phyloP scores from a whole-genome alignment of 2,888 invertebrate species.

The Thelaira solivaga region DNA sequence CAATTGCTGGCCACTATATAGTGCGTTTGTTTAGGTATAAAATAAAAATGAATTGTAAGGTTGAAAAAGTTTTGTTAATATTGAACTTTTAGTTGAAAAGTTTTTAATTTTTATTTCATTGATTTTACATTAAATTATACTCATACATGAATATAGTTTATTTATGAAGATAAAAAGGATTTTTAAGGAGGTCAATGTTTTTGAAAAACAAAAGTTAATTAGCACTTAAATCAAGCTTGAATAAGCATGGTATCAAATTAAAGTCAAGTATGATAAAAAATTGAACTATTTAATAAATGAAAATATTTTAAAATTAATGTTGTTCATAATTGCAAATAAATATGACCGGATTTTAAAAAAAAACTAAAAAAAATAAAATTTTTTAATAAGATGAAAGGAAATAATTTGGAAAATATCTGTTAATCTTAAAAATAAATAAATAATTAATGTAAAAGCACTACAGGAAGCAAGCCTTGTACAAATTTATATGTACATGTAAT shows the following conservation, averaged over 20 bases:
- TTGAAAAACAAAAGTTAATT: not conserved
- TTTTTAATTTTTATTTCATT: not conserved
- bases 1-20: too few relatives aligned
- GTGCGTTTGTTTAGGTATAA: too few relatives aligned
- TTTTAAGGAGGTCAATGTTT: slow-evolving; percentile 15
- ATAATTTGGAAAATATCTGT: too few relatives aligned
- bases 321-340: not conserved
- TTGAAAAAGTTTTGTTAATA: not conserved
- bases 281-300: not conserved
- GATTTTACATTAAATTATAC: not conserved
- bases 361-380: not conserved
- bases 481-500: too few relatives aligned
- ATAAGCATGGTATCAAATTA: not conserved
- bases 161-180: not conserved
- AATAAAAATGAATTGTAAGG: not conserved
- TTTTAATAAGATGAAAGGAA: too few relatives aligned
- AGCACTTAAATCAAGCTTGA: not conserved
- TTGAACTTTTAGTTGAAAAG: not conserved
- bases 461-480: too few relatives aligned
- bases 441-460: too few relatives aligned
- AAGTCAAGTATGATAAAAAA: slow-evolving; percentile 21
- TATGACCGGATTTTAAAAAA: too few relatives aligned
- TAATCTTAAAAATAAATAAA: too few relatives aligned
- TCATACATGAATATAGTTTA: too few relatives aligned
- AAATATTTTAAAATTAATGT: not conserved